These are phyloP conservation scores for Nymphicus hollandicus DNA, from an alignment of 2,113 vertebrate genomes.

Conservation along the genomic window DNA sequence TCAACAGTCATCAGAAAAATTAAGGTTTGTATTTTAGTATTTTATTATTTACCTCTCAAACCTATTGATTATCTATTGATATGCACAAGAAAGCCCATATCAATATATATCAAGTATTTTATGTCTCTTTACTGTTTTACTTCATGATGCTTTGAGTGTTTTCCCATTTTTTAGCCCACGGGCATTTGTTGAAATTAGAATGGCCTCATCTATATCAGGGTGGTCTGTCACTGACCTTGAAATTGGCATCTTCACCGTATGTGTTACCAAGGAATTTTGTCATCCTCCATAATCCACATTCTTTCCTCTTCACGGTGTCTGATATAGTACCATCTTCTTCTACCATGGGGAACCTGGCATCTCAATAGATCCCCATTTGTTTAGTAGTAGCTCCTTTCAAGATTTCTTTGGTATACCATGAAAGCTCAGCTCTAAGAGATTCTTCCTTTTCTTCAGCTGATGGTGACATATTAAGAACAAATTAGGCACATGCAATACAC, in stretches of 20 bases:
- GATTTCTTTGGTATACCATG: neutral
- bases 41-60: neutral
- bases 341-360: neutral
- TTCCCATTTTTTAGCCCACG: neutral
- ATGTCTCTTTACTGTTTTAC: neutral
- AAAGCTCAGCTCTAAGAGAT: neutral
- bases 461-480: neutral
- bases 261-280: neutral
- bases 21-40: slow-evolving; percentile 67
- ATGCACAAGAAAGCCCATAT: neutral
- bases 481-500: neutral
- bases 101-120: neutral
- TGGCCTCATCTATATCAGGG: neutral
- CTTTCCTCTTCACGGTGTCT: neutral
- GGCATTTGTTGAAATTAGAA: neutral
- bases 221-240: neutral
- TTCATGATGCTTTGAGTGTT: neutral
- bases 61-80: neutral
- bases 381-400: neutral
- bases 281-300: neutral
- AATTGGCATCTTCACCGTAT: neutral
- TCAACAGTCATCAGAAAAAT: slow-evolving; percentile 79
- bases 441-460: neutral
- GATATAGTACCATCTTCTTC: neutral
- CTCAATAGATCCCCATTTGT: neutral